These are phyloP conservation scores for Neoniphon sammara DNA, from an alignment of 2,797 vertebrate species.

Conservation along the genomic window DNA sequence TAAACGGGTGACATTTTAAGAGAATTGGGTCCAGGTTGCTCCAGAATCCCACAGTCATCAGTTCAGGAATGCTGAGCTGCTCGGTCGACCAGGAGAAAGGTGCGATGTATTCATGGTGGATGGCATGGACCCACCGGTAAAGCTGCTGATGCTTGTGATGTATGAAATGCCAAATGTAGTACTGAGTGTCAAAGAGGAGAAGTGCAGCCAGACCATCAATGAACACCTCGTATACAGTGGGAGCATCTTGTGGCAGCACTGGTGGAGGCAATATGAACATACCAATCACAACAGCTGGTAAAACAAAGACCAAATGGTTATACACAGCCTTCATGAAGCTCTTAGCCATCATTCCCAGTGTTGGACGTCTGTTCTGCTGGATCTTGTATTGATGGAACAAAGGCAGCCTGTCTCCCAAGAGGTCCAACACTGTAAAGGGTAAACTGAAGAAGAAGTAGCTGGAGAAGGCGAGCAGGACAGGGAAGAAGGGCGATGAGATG, in stretches of 20 bases:
- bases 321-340: conserved; percentile 70
- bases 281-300: conserved; percentile 68
- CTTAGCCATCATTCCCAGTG: conserved; percentile 73
- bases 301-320: conserved; percentile 80
- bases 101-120: conserved; percentile 81
- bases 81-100: conserved; percentile 83
- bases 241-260: conserved; percentile 68
- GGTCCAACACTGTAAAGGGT: conserved; percentile 78
- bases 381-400: conserved; percentile 81
- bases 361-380: conserved; percentile 75
- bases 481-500: conserved; percentile 78
- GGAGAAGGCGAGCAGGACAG: conserved; percentile 77
- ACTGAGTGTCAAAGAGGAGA: conserved; percentile 83
- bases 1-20: conserved; percentile 79
- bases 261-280: conserved; percentile 66
- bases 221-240: conserved; percentile 69
- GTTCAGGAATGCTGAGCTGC: conserved; percentile 81
- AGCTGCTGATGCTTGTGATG: conserved; percentile 81
- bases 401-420: conserved; percentile 75
- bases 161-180: conserved; percentile 80
- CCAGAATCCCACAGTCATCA: conserved; percentile 83
- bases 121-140: conserved; percentile 81
- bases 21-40: conserved; percentile 80
- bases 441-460: conserved; percentile 81
- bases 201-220: conserved; percentile 71